Evolutionary conservation across 2,797 vertebrate genomes (phyloP), one percentile per base, ranked within the genome.

Genomic region (Anabas testudineus): DNA sequence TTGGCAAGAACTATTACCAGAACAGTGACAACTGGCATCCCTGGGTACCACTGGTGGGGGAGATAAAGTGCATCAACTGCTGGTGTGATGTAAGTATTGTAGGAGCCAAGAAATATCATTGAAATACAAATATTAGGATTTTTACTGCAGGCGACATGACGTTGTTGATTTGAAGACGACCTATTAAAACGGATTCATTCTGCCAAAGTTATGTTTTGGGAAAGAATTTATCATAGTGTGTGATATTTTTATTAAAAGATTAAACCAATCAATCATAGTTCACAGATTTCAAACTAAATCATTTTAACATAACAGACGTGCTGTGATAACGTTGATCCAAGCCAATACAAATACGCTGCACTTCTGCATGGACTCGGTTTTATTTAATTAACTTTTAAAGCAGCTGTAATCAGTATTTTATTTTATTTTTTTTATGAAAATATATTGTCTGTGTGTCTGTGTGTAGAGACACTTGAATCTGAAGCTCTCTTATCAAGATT

Each of bases 1-100:
- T 99, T 0, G 97, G 96, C 39, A 97, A 97, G 55, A 96, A 95
- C 82, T 97, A 93, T 91, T 99, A 98, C 87, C 95, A 96, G 78
- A 97, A 97, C 91, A 98, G 96, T 0, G 96, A 99, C 84, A 96
- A 95, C 83, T 99, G 98, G 98, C 97, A 99, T 55, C 98, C 98
- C 0, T 94, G 93, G 0, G 95, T 99, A 1, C 96, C 96, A 0
- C 91, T 96, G 75, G 95, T 98, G 0, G 97, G 97, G 2, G 97
- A 98, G 87, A 97, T 99, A 96, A 98, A 97, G 82, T 99, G 98
- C 87, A 97, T 99, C 89, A 98, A 96, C 67, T 99, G 98, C 93
- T 96, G 95, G 95, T 99, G 98, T 93, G 95, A 97, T 71, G 98
- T 99, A 85, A 94, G 94, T 91, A 43, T 4, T 1, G 19, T 4